phyloP scores from a whole-genome alignment of 2,797 vertebrate genomes.

The Rhincodon typus region DNA sequence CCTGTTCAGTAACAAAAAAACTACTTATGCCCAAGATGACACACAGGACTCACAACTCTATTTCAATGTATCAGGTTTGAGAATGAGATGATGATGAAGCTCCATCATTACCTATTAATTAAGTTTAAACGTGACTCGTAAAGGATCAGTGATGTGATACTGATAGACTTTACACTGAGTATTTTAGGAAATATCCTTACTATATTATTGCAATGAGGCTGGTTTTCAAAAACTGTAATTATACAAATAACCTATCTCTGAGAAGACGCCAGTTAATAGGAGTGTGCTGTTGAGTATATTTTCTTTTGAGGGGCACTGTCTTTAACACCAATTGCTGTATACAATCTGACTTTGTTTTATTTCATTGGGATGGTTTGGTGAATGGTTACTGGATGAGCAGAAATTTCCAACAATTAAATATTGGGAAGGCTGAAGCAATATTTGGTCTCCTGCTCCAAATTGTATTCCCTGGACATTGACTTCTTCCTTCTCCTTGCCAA shows the following conservation, averaged over 20 bases:
- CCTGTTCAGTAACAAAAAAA: neutral
- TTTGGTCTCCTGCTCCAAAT: neutral
- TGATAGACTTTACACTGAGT: neutral
- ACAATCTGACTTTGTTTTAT: neutral
- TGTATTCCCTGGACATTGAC: neutral
- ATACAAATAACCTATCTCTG: neutral
- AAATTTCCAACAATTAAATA: neutral
- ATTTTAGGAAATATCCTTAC: slow-evolving; percentile 4
- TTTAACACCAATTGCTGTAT: neutral
- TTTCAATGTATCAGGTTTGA: neutral
- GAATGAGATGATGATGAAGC: neutral
- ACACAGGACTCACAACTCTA: neutral
- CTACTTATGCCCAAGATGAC: neutral
- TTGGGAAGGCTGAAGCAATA: too few species aligned
- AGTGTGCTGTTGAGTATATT: neutral
- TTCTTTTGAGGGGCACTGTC: neutral
- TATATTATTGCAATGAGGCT: neutral
- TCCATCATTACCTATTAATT: neutral
- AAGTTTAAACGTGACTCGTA: neutral
- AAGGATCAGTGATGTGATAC: neutral
- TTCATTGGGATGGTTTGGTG: neutral
- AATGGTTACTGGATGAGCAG: neutral
- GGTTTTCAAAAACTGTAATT: neutral
- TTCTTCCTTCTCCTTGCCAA: neutral
- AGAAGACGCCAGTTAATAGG: neutral